Percentiles rank a stretch among this genome's conserved stretches.
Conservation (phyloP, 2,113 vertebrate species). For the Neolamprologus devosi region DNA sequence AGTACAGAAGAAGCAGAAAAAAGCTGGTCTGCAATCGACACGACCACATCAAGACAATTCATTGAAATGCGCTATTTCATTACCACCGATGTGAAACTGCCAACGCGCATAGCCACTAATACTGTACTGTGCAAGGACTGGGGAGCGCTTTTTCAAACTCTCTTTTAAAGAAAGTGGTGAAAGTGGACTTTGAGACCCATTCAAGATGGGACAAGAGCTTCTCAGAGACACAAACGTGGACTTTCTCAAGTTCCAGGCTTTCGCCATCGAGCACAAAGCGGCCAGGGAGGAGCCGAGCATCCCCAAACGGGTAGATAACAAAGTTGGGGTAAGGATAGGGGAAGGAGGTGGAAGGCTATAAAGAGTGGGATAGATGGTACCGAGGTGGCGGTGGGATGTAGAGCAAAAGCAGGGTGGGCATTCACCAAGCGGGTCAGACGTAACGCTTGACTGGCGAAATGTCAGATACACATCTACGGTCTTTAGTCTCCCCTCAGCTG, state of each 20-base stretch:
- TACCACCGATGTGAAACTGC: background rate
- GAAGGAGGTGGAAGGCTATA: background rate
- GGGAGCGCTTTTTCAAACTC: background rate
- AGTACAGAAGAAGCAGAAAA: background rate
- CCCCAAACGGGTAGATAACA: constrained; percentile 43
- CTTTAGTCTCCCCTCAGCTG: constrained; percentile 41
- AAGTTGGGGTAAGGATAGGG: background rate
- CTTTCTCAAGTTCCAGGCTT: constrained; percentile 63
- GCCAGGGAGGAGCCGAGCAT: constrained; percentile 37
- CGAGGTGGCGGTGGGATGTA: background rate
- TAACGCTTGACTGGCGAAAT: constrained; percentile 53
- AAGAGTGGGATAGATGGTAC: background rate
- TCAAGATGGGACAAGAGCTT: constrained; percentile 38
- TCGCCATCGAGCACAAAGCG: constrained; percentile 39
- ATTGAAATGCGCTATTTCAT: background rate
- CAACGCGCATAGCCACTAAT: background rate
- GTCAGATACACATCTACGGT: constrained; percentile 58
- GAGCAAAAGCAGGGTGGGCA: background rate
- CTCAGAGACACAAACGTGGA: constrained; percentile 30
- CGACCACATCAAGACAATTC: background rate
- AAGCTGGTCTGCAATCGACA: background rate
- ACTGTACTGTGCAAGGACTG: background rate
- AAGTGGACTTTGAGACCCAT: constrained; percentile 34
- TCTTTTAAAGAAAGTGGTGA: background rate
- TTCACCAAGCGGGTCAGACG: constrained; percentile 54